These are phyloP conservation scores for Porites cylindrica DNA, from an alignment of 92 coral and sea anemone species.

Conservation along the genomic window DNA sequence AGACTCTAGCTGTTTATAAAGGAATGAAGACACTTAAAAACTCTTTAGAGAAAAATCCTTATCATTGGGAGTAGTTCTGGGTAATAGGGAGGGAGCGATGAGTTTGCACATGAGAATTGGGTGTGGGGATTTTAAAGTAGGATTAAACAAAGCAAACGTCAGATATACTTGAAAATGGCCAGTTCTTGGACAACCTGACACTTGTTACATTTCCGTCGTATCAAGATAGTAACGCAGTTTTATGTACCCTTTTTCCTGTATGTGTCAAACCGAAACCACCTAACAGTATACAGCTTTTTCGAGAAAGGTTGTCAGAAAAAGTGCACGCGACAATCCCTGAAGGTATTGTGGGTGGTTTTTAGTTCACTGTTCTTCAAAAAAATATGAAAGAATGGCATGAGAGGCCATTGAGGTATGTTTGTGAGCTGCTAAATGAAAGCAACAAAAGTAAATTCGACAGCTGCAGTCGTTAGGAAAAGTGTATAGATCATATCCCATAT, in stretches of 20 bases:
- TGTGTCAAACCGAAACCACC: too few species aligned
- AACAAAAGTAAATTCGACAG: too few species aligned
- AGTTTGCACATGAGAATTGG: neutral
- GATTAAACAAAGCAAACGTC: neutral
- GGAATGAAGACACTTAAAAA: conserved; percentile 94
- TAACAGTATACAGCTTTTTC: too few species aligned
- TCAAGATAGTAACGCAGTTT: neutral
- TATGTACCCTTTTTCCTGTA: neutral
- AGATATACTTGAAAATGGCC: neutral
- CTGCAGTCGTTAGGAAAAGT: too few species aligned
- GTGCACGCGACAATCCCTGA: too few species aligned
- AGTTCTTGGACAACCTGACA: neutral
- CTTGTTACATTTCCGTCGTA: neutral
- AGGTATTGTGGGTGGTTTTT: too few species aligned
- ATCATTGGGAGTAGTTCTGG: conserved; percentile 84
- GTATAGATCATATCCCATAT: too few species aligned
- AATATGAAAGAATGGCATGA: too few species aligned
- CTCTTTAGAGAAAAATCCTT: conserved; percentile 90
- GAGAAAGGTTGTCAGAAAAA: too few species aligned
- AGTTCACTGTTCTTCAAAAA: too few species aligned
- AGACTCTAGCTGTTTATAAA: conserved; percentile 78
- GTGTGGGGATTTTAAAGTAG: neutral
- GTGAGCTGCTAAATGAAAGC: too few species aligned
- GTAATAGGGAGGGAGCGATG: conserved; percentile 7
- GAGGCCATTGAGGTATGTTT: too few species aligned